Conservation (phyloP, 1,140 invertebrate genomes). For the Paraescarpia echinospica region DNA sequence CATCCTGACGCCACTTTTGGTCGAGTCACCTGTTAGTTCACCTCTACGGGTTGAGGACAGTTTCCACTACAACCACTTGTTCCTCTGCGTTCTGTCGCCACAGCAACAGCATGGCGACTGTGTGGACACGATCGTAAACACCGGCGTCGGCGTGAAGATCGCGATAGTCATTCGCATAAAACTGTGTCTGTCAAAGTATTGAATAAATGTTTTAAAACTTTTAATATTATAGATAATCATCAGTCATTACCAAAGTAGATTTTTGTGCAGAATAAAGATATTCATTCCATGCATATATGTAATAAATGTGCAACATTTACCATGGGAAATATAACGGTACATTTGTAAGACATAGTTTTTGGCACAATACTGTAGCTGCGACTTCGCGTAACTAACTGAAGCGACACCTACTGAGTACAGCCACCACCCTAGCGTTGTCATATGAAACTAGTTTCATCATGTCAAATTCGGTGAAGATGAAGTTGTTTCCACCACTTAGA, state of each 20-base stretch:
- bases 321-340: neutral
- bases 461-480: neutral
- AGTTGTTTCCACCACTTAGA: neutral
- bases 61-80: neutral
- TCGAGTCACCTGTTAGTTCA: neutral
- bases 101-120: neutral
- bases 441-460: neutral
- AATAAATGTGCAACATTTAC: neutral
- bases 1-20: constrained; percentile 31
- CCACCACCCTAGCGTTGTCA: neutral
- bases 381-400: neutral
- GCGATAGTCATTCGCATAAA: neutral
- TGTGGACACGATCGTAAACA: neutral
- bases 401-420: neutral
- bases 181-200: neutral
- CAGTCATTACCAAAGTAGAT: neutral
- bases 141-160: neutral
- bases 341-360: neutral
- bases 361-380: neutral
- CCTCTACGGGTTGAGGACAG: constrained; percentile 1
- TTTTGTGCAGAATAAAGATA: neutral
- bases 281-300: neutral
- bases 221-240: neutral
- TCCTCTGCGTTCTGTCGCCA: neutral
- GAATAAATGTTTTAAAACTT: neutral